Conservation (phyloP, 2,888 invertebrate species). For the Dorcus hopei region DNA sequence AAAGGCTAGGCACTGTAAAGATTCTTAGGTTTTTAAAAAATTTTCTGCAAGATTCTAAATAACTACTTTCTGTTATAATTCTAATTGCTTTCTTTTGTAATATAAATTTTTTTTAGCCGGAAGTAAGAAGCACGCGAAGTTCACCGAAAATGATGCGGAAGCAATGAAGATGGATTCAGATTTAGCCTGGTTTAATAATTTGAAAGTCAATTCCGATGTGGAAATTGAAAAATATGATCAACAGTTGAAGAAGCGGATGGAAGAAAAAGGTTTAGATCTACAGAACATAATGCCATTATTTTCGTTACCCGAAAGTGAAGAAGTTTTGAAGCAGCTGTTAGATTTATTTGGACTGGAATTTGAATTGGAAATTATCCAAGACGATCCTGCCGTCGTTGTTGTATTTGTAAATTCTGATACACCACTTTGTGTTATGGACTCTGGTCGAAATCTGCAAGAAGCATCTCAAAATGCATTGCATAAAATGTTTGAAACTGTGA, state of each 20-base stretch:
- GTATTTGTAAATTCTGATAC: constrained; percentile 34
- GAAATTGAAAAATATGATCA: too few species aligned
- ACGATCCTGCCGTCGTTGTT: constrained; percentile 26
- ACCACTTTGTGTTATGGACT: constrained; percentile 30
- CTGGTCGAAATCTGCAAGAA: constrained; percentile 21
- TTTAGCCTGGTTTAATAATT: constrained; percentile 4
- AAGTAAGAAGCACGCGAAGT: constrained; percentile 66
- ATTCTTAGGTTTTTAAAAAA: too few species aligned
- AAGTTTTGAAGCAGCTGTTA: constrained; percentile 28
- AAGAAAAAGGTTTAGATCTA: constrained; percentile 25
- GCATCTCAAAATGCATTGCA: too few species aligned
- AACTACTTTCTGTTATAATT: too few species aligned
- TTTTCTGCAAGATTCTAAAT: too few species aligned
- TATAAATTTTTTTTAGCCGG: constrained; percentile 41
- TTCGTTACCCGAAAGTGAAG: constrained; percentile 22
- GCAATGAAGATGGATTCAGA: constrained; percentile 32
- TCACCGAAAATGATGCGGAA: constrained; percentile 42
- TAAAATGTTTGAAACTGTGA: too few species aligned
- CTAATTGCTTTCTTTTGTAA: too few species aligned
- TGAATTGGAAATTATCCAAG: constrained; percentile 27
- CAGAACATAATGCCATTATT: constrained; percentile 21
- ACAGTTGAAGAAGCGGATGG: constrained; percentile 33
- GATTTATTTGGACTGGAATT: too few species aligned
- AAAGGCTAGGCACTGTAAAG: too few species aligned
- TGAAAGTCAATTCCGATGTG: constrained; percentile 18